Base-by-base conservation (phyloP, 2,797 vertebrate species). In the Huso huso region DNA sequence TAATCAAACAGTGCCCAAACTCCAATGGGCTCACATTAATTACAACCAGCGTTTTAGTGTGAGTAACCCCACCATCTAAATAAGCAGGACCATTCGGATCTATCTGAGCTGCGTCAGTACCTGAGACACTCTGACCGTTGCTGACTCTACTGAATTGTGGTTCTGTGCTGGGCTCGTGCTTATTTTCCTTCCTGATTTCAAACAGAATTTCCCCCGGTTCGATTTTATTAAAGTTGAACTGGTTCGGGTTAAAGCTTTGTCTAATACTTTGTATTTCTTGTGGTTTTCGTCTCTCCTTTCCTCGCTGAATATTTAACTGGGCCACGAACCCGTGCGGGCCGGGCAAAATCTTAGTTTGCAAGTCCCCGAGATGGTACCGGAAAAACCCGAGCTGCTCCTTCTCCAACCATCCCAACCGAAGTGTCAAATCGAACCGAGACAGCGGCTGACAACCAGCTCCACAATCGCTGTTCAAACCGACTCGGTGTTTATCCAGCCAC, bases 1-100 rank as follows among this genome's bases (percentile, higher is more conserved):
- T 84, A 67, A 98, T 81, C 64, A 99, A 86, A 73, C 94, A 91
- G 53, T 98, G 96, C 3, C 94, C 95, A 64, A 87, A 89, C 75
- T 92, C 93, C 72, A 98, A 66, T 2, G 95, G 96, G 74, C 95
- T 98, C 64, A 90, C 87, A 15, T 98, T 99, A 69, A 99, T 89
- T 49, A 92, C 69, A 53, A 95, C 90, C 1, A 94, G 72, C 68
- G 89, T 79, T 13, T 68, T 81, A 37, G 23, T 37, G 23, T 37
- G 23, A 37, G 23, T 37, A 37, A 37, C 23, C 4, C 23, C 23
- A 37, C 2, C 23, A 37, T 37, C 23, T 37, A 37, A 37, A 37
- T 37, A 2, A 37, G 23, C 23, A 37, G 23, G 23, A 37, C 23
- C 23, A 37, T 37, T 4, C 23, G 23, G 23, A 37, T 37, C 23